Conservation (phyloP, 2,797 vertebrate genomes). For the Notolabrus celidotus region DNA sequence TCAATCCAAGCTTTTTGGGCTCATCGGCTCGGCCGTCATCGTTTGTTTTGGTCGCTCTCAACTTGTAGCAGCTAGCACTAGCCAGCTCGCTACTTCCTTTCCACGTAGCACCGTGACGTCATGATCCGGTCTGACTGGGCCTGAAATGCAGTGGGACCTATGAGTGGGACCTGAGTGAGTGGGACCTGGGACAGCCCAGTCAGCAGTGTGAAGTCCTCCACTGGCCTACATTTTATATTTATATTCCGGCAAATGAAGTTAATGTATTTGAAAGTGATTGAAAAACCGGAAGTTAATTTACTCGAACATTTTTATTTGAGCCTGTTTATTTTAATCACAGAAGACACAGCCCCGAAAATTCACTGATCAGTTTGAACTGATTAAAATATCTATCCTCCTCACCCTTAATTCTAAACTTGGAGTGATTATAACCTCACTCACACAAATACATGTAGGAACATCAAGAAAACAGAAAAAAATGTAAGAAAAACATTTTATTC, state of each 20-base stretch:
- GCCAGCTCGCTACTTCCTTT: constrained; percentile 78
- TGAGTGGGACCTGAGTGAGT: too few relatives aligned
- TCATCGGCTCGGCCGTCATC: constrained; percentile 45
- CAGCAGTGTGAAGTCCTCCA: background rate
- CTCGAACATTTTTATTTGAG: too few relatives aligned
- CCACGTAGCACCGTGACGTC: constrained; percentile 86
- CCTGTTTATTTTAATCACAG: too few relatives aligned
- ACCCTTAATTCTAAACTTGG: background rate
- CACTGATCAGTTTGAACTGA: background rate
- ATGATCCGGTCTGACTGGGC: constrained; percentile 19
- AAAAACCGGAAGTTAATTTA: too few relatives aligned
- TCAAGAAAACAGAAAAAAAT: constrained; percentile 23
- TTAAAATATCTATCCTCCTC: background rate
- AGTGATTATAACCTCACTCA: background rate
- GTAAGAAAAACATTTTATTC: constrained; percentile 74
- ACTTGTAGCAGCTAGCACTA: constrained; percentile 64
- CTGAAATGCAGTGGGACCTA: too few relatives aligned
- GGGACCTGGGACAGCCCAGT: too few relatives aligned
- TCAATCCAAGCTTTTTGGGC: constrained; percentile 25
- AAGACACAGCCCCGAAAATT: too few relatives aligned
- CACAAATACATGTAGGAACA: background rate
- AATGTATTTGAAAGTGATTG: background rate
- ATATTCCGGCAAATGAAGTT: too few relatives aligned
- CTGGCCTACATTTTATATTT: background rate
- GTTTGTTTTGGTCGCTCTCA: constrained; percentile 81